Base-by-base conservation (phyloP, 1,140 invertebrate species). In the Aphaenogaster ashmeadi region DNA sequence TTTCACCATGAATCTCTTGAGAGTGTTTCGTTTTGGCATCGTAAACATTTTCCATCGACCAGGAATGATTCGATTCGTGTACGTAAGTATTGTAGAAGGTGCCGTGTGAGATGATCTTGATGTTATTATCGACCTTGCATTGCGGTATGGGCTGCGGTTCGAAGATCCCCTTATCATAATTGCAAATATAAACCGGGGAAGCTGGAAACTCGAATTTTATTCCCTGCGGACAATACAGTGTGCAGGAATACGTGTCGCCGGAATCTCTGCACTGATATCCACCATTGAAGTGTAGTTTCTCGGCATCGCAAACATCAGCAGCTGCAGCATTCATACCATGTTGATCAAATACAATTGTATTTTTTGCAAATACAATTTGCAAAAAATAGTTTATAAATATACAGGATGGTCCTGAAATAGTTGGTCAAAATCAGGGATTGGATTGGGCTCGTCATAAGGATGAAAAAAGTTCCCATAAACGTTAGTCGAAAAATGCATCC, bases 201-300 rank as follows among this genome's bases (percentile, higher is more conserved):
- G 97, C 96, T 0, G 96, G 91, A 3, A 96, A 96, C 64, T 97
- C 96, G 90, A 97, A 97, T 33, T 94, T 91, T 38, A 97, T 95
- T 7, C 96, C 97, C 52, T 93, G 64, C 6, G 98, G 97, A 91
- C 98, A 99, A 5, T 91, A 95, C 0, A 98, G 93, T 0, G 92
- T 94, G 93, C 98, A 98, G 0, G 95, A 96, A 74, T 97, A 97
- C 44, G 94, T 92, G 18, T 97, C 96, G 13, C 91, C 94, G 88
- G 97, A 95, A 3, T 96, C 97, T 1, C 94, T 96, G 91, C 98
- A 98, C 50, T 96, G 96, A 93, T 97, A 98, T 36, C 96, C 97
- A 4, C 98, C 98, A 93, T 98, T 98, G 93, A 98, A 98, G 0
- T 96, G 95, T 21, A 98, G 90, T 72, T 97, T 97, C 50, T 96